These are phyloP conservation scores for Mixornis gularis DNA, from an alignment of 2,113 vertebrate species.

Conservation along the genomic window DNA sequence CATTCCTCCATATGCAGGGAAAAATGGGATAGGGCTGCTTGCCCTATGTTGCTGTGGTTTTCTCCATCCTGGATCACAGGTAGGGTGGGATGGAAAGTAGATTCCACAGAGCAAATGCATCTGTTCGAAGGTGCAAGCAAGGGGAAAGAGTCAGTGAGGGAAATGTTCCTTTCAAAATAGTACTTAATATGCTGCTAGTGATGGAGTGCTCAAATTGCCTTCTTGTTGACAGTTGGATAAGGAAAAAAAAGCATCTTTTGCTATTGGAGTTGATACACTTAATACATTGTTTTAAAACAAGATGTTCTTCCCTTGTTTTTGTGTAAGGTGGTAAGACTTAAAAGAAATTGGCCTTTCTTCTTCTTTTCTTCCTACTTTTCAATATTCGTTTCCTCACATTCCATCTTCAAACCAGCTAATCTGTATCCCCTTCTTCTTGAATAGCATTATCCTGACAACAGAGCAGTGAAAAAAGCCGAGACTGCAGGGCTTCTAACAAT, in stretches of 20 bases:
- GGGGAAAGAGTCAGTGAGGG: neutral
- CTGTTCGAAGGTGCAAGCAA: neutral
- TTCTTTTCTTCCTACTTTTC: neutral
- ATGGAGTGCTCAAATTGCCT: neutral
- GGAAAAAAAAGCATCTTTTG: neutral
- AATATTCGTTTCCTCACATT: neutral
- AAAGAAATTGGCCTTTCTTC: neutral
- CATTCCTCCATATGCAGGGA: neutral
- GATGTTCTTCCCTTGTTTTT: neutral
- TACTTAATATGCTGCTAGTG: neutral
- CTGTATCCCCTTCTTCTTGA: constrained; percentile 29
- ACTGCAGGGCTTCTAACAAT: constrained; percentile 37
- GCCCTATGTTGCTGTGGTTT: neutral
- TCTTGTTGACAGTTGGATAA: neutral
- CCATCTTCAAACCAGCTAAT: constrained; percentile 4
- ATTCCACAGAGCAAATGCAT: neutral
- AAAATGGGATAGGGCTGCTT: neutral
- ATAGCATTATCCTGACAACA: constrained; percentile 28
- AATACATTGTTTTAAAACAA: constrained; percentile 1
- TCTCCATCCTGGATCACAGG: neutral
- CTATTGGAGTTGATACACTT: neutral
- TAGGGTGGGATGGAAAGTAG: neutral
- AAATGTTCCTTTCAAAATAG: neutral
- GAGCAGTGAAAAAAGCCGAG: constrained; percentile 26
- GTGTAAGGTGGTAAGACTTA: neutral